These are phyloP conservation scores for Carcina quercana DNA, from an alignment of 2,888 invertebrate genomes.

Conservation along the genomic window DNA sequence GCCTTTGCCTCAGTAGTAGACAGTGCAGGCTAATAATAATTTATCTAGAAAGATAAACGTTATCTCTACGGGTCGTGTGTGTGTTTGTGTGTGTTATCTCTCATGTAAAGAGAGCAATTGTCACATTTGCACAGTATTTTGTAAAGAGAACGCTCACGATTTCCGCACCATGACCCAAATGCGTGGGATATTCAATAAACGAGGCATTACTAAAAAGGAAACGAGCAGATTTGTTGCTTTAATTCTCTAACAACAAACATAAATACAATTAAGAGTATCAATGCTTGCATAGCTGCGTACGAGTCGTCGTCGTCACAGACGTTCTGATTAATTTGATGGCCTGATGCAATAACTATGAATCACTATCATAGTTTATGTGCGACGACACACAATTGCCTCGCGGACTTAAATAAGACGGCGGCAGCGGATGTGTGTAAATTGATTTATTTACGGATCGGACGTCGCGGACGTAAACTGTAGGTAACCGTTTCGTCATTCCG, in stretches of 20 bases:
- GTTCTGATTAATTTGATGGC: constrained; percentile 32
- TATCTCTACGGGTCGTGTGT: constrained; percentile 16
- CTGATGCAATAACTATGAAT: constrained; percentile 44
- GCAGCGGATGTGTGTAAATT: constrained; percentile 13
- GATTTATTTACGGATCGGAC: constrained; percentile 26
- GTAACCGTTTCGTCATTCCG: constrained; percentile 42
- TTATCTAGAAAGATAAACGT: constrained; percentile 19
- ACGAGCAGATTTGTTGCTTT: too few species aligned
- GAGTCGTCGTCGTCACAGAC: constrained; percentile 30
- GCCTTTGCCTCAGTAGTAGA: background rate
- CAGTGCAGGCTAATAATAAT: background rate
- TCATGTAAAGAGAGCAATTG: constrained; percentile 20
- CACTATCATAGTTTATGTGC: constrained; percentile 28
- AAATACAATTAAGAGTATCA: constrained; percentile 45
- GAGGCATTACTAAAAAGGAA: too few species aligned
- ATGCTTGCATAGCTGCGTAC: constrained; percentile 52
- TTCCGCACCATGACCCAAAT: constrained; percentile 23
- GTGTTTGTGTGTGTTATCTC: too few species aligned
- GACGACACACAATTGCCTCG: constrained; percentile 16
- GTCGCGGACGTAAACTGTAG: constrained; percentile 32
- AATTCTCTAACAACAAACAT: too few species aligned
- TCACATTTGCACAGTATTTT: constrained; percentile 19
- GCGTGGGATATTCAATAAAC: too few species aligned
- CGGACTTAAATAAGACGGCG: constrained; percentile 10
- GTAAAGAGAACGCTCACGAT: constrained; percentile 26